Evolutionary conservation across 2,888 invertebrate genomes (phyloP).

Genomic region (Chymomyza caudatula): DNA sequence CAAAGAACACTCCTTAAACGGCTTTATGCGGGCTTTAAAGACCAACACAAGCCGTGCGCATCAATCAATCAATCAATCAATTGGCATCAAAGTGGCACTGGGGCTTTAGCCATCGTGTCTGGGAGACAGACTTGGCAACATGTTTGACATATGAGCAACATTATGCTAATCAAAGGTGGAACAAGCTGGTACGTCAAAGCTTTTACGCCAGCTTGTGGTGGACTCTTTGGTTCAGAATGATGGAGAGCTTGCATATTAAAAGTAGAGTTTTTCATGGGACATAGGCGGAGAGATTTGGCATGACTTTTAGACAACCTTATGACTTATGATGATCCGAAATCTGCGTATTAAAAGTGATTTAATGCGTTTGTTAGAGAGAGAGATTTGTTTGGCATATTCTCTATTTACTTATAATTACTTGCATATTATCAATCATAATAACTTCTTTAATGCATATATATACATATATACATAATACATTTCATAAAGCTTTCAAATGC

Average conservation of each 20-base stretch:
- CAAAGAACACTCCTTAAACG: background rate
- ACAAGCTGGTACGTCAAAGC: background rate
- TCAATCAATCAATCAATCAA: slow-evolving; percentile 54
- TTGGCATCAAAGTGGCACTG: slow-evolving; percentile 34
- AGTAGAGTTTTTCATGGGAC: background rate
- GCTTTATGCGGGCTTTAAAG: background rate
- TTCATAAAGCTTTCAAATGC: too few species aligned
- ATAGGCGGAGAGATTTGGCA: background rate
- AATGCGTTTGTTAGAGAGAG: too few species aligned
- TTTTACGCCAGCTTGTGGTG: too few species aligned
- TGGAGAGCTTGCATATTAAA: background rate
- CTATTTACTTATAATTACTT: too few species aligned
- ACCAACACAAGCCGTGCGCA: slow-evolving; percentile 16
- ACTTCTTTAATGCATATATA: too few species aligned
- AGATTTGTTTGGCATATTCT: too few species aligned
- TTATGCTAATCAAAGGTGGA: background rate
- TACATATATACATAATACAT: too few species aligned
- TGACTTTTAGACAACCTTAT: background rate
- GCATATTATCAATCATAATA: too few species aligned
- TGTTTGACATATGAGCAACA: background rate
- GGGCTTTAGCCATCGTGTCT: background rate
- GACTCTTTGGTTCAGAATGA: background rate
- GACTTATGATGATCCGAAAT: background rate
- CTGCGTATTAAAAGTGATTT: background rate
- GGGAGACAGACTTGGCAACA: background rate